Percentiles rank a stretch among this genome's conserved stretches.
These are phyloP conservation scores for Ischnus inquisitorius DNA, from an alignment of 2,888 invertebrate species.

Conservation along the genomic window DNA sequence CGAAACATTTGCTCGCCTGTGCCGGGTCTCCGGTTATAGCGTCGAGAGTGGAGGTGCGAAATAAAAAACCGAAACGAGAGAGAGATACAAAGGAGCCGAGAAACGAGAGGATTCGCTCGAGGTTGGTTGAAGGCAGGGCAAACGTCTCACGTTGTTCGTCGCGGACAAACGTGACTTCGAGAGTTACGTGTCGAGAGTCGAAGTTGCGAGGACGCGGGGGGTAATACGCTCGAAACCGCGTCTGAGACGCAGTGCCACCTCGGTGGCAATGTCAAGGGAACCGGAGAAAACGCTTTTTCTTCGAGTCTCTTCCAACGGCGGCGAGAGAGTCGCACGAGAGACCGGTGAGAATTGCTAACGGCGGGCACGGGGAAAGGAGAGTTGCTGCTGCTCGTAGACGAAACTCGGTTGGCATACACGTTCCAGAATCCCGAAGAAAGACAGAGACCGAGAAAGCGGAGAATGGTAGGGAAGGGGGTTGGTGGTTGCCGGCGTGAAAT, in stretches of 20 bases:
- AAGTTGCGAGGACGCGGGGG: conserved; percentile 2
- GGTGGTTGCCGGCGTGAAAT: conserved; percentile 79
- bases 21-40: conserved; percentile 40
- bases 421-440: conserved; percentile 62
- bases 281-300: conserved; percentile 63
- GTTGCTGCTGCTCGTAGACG: conserved; percentile 28
- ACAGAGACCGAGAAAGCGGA: conserved; percentile 59
- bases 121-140: conserved; percentile 8
- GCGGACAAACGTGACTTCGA: conserved; percentile 59
- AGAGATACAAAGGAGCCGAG: too few relatives aligned
- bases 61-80: conserved; percentile 15
- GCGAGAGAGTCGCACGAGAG: conserved; percentile 7
- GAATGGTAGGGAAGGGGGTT: conserved; percentile 67
- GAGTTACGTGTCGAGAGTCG: conserved; percentile 59
- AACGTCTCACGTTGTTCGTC: conserved; percentile 47
- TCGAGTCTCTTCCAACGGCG: conserved; percentile 48
- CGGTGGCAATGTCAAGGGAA: conserved; percentile 62
- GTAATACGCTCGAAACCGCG: conserved; percentile 57
- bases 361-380: background rate
- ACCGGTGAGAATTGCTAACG: conserved; percentile 20
- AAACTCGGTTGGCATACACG: conserved; percentile 53
- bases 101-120: conserved; percentile 24
- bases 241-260: conserved; percentile 42
- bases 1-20: conserved; percentile 47
- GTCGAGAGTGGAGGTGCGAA: conserved; percentile 24